Conservation (phyloP, 1,140 invertebrate species). For the Drosophila busckii region DNA sequence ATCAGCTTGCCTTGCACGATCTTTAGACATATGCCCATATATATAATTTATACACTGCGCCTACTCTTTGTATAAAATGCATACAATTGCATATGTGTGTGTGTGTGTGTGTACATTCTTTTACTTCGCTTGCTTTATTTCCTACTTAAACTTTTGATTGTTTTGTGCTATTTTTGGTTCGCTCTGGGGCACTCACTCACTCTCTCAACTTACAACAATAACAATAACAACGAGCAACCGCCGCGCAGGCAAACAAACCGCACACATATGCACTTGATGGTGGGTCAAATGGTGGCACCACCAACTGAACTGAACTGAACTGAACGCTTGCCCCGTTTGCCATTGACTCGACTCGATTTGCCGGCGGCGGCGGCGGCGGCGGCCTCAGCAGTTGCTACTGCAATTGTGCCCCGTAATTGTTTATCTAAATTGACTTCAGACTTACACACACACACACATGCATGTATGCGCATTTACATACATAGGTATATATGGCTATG, state of each 20-base stretch:
- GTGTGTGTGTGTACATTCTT: too few relatives aligned
- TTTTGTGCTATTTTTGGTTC: constrained; percentile 52
- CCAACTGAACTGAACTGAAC: too few relatives aligned
- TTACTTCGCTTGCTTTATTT: constrained; percentile 38
- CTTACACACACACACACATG: constrained; percentile 32
- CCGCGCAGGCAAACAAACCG: not conserved
- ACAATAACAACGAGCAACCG: constrained; percentile 6
- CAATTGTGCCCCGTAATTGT: constrained; percentile 66
- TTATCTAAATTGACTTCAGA: constrained; percentile 69
- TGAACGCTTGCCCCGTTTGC: constrained; percentile 35
- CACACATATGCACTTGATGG: constrained; percentile 38
- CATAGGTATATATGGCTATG: not conserved
- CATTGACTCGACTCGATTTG: not conserved
- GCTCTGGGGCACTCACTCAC: constrained; percentile 27
- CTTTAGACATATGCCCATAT: constrained; percentile 15
- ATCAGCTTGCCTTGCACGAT: constrained; percentile 5
- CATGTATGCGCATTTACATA: not conserved
- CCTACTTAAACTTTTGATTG: constrained; percentile 57
- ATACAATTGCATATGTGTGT: too few relatives aligned
- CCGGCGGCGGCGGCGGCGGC: not conserved
- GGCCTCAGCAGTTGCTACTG: constrained; percentile 11
- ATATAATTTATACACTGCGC: constrained; percentile 66
- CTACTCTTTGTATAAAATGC: too few relatives aligned
- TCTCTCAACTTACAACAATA: constrained; percentile 23
- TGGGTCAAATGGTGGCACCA: constrained; percentile 68